Evolutionary conservation across 1,140 invertebrate genomes (phyloP), one percentile per base, ranked within the genome.

Genomic region (Helicoverpa armigera): DNA sequence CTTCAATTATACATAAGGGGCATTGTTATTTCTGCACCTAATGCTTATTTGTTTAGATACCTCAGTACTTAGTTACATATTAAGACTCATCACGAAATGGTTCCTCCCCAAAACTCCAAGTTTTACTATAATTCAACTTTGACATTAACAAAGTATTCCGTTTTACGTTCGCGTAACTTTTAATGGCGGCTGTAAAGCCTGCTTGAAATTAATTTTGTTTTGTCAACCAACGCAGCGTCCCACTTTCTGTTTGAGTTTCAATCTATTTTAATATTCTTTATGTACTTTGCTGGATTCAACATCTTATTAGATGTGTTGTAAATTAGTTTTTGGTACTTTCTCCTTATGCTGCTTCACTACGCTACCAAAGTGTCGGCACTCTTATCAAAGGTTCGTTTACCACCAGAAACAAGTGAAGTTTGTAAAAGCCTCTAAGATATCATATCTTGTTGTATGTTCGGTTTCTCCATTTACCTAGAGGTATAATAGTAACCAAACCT

Each of bases 71-170:
- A n/a, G n/a, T 23, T 23, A 60, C 23, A 29, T 13, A 23, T 23
- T 61, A 61, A 61, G 10, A 18, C 2, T 35, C 31, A 1, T 65
- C 31, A 67, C 63, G 5, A 16, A 67, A 48, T 16, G 60, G 53
- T 72, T 48, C 56, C 51, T 67, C 65, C 78, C 69, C 12, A 48
- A 50, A 72, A 56, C 61, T 13, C 31, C 51, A 61, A 80, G 50
- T 70, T 70, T 35, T 35, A 61, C 10, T 72, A 73, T 61, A 75
- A 69, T 67, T 60, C 79, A 73, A 72, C 69, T 72, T 72, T 72
- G 23, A 54, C 69, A 54, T 72, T 72, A 14, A 29, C 18, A 54
- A 54, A 54, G 69, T 72, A 72, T 72, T 50, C 2, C 65, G 65
- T 51, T 69, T 53, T 53, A 70, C 29, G 23, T 29, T 54, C 50